phyloP scores from a whole-genome alignment of 1,140 invertebrate species.

The Brachionus angularis region DNA sequence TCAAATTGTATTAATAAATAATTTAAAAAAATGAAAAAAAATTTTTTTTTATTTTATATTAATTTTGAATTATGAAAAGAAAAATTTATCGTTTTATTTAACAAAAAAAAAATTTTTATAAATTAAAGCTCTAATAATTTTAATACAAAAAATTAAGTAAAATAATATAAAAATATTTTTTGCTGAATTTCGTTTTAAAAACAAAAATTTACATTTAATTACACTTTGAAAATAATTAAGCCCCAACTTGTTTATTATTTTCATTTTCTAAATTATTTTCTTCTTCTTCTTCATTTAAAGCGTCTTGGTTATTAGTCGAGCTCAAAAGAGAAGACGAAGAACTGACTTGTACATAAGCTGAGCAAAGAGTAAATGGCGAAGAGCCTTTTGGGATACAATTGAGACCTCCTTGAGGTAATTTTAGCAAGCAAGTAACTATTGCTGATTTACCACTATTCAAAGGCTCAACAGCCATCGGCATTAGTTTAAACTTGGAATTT shows the following conservation, averaged over 20 bases:
- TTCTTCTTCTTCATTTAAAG: background rate
- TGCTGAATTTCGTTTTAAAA: background rate
- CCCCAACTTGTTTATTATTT: too few relatives aligned
- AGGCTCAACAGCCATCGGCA: constrained; percentile 34
- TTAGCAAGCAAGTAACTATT: constrained; percentile 34
- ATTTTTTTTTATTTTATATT: too few relatives aligned
- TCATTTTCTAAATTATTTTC: too few relatives aligned
- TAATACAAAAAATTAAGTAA: too few relatives aligned
- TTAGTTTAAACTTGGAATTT: background rate
- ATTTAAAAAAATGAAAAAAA: too few relatives aligned
- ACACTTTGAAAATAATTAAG: too few relatives aligned
- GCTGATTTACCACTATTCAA: constrained; percentile 34
- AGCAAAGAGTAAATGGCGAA: constrained; percentile 27
- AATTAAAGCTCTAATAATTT: too few relatives aligned
- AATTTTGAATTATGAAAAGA: too few relatives aligned
- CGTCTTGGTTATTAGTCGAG: background rate
- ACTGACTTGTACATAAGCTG: constrained; percentile 25
- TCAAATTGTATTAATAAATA: too few relatives aligned
- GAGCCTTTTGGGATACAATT: constrained; percentile 29
- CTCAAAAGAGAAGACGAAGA: background rate
- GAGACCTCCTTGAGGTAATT: constrained; percentile 17
- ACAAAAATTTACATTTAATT: too few relatives aligned
- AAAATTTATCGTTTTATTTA: too few relatives aligned
- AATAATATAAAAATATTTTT: background rate
- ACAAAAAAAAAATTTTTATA: too few relatives aligned